These are phyloP conservation scores for Panurus biarmicus DNA, from an alignment of 2,113 vertebrate species.

Conservation along the genomic window DNA sequence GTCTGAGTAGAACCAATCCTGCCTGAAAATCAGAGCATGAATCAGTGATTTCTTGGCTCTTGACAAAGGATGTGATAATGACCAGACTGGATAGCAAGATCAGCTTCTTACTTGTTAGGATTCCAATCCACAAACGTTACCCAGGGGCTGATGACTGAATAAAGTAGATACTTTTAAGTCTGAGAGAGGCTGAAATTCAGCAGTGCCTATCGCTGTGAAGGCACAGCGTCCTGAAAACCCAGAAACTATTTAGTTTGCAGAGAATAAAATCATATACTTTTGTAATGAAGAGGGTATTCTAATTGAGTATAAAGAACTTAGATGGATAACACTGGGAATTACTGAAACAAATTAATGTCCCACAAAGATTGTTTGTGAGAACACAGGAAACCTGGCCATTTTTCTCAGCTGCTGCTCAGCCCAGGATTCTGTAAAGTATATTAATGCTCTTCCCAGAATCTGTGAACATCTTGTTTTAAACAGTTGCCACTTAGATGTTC, in stretches of 20 bases:
- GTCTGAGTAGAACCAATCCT: conserved; percentile 66
- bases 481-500: neutral
- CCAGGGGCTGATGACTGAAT: conserved; percentile 49
- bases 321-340: neutral
- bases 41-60: conserved; percentile 61
- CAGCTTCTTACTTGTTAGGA: conserved; percentile 58
- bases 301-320: neutral
- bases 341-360: neutral
- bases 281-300: neutral
- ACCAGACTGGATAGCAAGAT: conserved; percentile 49
- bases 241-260: conserved; percentile 10
- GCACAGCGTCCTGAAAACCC: conserved; percentile 23
- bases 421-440: neutral
- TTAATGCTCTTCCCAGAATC: neutral
- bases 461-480: neutral
- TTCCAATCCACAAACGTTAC: conserved; percentile 55
- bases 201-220: neutral
- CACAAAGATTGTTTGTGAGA: neutral
- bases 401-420: neutral
- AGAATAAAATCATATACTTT: neutral
- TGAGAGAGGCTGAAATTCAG: conserved; percentile 36
- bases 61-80: conserved; percentile 68
- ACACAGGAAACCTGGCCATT: neutral
- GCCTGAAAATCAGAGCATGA: conserved; percentile 70
- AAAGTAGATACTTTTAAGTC: conserved; percentile 41